A percentile compares a stretch with the other conserved stretches of the same genome.
Evolutionary conservation across 1,140 invertebrate species (phyloP).

Genomic region (Scaptomyza pallida): DNA sequence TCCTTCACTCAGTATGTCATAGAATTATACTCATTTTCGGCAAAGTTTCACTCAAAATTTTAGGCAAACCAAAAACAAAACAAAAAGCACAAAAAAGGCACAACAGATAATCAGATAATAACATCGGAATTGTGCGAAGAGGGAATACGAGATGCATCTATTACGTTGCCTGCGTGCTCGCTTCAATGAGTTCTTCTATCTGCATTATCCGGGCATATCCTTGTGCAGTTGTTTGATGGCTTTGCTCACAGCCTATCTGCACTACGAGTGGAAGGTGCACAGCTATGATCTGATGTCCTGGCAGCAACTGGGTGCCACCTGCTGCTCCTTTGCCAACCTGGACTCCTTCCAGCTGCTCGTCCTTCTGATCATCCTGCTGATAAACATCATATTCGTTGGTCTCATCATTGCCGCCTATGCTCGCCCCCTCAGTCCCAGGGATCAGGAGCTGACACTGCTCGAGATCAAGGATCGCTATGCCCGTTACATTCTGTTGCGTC

Average conservation of each 20-base stretch:
- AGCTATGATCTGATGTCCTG: constrained; percentile 71
- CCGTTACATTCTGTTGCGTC: constrained; percentile 68
- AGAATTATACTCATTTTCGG: constrained; percentile 39
- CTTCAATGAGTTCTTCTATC: constrained; percentile 55
- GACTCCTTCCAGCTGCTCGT: constrained; percentile 63
- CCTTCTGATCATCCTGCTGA: constrained; percentile 56
- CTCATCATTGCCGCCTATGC: constrained; percentile 58
- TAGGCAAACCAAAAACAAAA: constrained; percentile 7
- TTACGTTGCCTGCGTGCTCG: constrained; percentile 46
- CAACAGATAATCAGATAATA: background rate
- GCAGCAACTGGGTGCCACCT: constrained; percentile 55
- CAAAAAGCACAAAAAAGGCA: background rate
- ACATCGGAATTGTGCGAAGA: constrained; percentile 23
- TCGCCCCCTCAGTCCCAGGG: constrained; percentile 44
- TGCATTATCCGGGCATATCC: constrained; percentile 65
- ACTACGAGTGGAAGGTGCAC: constrained; percentile 68
- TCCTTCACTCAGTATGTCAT: constrained; percentile 22
- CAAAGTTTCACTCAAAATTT: constrained; percentile 31
- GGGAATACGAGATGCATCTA: constrained; percentile 46
- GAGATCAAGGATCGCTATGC: constrained; percentile 82
- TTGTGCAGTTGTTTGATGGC: constrained; percentile 49
- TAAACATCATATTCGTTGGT: constrained; percentile 61
- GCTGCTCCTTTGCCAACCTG: constrained; percentile 41
- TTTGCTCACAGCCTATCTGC: constrained; percentile 63
- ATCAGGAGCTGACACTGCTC: constrained; percentile 58